phyloP scores from a whole-genome alignment of 2,113 vertebrate genomes.

The Ctenodactylus gundi region DNA sequence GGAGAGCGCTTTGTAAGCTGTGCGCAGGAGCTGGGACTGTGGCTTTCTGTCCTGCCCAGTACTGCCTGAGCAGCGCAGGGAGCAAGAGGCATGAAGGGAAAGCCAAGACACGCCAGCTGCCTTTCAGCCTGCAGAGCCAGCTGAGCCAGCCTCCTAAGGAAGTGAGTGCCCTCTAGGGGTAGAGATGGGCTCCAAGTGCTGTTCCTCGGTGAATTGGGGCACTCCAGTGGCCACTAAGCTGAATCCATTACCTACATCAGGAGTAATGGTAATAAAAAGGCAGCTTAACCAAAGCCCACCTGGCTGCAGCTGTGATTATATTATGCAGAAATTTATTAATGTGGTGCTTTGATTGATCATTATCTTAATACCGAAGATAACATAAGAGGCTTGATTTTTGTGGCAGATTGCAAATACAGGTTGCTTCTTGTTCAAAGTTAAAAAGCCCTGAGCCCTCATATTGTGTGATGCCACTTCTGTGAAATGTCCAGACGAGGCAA shows the following conservation, averaged over 20 bases:
- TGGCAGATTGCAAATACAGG: conserved; percentile 23
- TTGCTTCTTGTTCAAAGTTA: conserved; percentile 48
- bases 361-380: conserved; percentile 57
- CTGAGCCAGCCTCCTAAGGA: background rate
- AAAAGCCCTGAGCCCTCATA: background rate
- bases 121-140: background rate
- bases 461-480: background rate
- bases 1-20: background rate
- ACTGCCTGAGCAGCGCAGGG: background rate
- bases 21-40: background rate
- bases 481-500: background rate
- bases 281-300: background rate
- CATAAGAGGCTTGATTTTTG: conserved; percentile 35
- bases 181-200: background rate
- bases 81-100: background rate
- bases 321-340: conserved; percentile 62
- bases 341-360: conserved; percentile 27
- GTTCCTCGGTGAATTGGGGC: background rate
- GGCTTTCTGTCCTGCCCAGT: background rate
- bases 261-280: background rate
- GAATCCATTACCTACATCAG: background rate
- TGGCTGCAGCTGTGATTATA: conserved; percentile 56
- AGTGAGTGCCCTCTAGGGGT: conserved; percentile 74
- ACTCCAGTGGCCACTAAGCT: background rate
- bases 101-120: fast-evolving